phyloP scores from a whole-genome alignment of 1,140 invertebrate genomes.

The Procambarus clarkii region DNA sequence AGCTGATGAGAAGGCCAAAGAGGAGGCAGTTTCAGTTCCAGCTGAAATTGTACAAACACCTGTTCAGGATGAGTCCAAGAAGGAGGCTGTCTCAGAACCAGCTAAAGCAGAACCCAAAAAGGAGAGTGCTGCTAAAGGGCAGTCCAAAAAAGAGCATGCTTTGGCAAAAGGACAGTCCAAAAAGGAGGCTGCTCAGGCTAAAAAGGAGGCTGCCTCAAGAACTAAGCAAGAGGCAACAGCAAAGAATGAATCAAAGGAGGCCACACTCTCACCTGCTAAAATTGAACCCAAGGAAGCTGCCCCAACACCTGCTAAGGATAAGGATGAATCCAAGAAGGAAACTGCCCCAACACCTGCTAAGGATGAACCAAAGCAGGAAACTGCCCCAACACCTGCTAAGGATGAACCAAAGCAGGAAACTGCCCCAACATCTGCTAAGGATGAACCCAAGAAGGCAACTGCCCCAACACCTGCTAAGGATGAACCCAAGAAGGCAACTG shows the following conservation, averaged over 20 bases:
- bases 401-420: neutral
- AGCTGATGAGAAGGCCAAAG: neutral
- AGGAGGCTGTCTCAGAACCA: neutral
- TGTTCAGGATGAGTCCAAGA: neutral
- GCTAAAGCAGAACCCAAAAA: neutral
- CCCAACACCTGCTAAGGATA: neutral
- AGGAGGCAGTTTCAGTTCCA: neutral
- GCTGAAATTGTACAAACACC: neutral
- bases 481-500: neutral
- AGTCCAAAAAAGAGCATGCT: neutral
- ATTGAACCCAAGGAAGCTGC: neutral
- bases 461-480: neutral
- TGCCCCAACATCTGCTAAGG: neutral
- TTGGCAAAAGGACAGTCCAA: neutral
- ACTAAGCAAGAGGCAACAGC: neutral
- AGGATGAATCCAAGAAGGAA: neutral
- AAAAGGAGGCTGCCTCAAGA: neutral
- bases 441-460: neutral
- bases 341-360: neutral
- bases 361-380: neutral
- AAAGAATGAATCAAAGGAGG: neutral
- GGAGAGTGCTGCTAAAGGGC: too few relatives aligned
- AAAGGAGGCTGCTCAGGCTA: neutral
- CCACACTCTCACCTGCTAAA: neutral
- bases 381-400: neutral